Base-by-base conservation (phyloP, 2,888 invertebrate genomes). In the Drosophila ochracea region DNA sequence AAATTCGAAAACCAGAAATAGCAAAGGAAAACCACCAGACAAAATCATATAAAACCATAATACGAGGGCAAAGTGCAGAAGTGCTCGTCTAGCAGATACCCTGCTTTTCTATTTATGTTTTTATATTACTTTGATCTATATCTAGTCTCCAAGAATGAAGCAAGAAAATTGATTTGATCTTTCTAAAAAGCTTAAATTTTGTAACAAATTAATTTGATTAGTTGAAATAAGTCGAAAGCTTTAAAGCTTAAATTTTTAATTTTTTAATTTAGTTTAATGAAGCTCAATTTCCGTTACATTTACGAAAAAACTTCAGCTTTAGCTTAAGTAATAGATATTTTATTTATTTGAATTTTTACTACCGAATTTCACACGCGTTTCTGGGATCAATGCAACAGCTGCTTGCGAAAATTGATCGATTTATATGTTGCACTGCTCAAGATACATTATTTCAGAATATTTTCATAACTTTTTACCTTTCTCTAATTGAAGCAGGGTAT, bases 11-110 rank as follows among this genome's bases (percentile, higher is more conserved):
- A 55, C 57, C 25, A 47, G n/a, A 53, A 43, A 43, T 21, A 63
- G 58, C 47, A 7, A 53, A 73, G 31, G 53, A 35, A 73, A 62
- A 68, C 54, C 52, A 72, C 71, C 59, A 64, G 64, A 61, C 55
- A 65, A 63, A 64, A 69, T 53, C 31, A 64, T 69, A 68, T 76
- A 83, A 72, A 71, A 52, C 62, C 53, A 68, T 58, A 30, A 10
- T 1, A n/a, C 31, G 57, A 31, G 25, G 3, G 21, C 7, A 16
- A 0, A 0, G 1, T 11, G 28, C 11, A 10, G 1, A 6, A 52
- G 4, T 30, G n/a, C 0, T 2, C 21, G 25, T 21, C 37, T 11
- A 3, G 6, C 5, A 33, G n/a, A 54, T 67, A 25, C 7, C 25
- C 47, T 37, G 52, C 30, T n/a, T 19, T 19, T 3, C 1, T 13